Conservation (phyloP, 2,797 vertebrate species). For the Cryptoprocta ferox region DNA sequence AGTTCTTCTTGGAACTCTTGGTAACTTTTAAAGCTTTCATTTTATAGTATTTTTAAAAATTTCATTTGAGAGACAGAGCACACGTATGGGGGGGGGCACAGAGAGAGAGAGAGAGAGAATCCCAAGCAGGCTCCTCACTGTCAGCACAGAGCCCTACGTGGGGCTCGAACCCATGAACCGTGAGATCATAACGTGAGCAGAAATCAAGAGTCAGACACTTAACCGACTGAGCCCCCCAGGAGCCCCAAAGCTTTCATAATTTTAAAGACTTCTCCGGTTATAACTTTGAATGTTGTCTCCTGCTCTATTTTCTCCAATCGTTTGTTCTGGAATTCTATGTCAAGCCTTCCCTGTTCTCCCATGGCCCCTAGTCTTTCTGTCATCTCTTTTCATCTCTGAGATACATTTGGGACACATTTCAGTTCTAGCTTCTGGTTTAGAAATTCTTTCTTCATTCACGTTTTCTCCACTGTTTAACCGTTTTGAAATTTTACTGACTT, state of each 20-base stretch:
- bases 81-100: too few relatives aligned
- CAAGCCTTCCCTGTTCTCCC: neutral
- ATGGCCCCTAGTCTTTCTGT: neutral
- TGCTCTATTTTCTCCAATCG: neutral
- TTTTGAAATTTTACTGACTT: neutral
- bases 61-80: too few relatives aligned
- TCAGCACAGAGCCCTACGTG: too few relatives aligned
- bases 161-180: too few relatives aligned
- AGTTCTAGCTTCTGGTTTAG: neutral
- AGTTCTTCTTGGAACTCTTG: neutral
- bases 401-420: neutral
- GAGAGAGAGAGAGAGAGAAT: too few relatives aligned
- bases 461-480: neutral
- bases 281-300: neutral
- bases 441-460: neutral
- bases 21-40: neutral
- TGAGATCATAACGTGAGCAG: too few relatives aligned
- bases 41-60: neutral
- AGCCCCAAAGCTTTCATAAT: neutral
- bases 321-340: neutral
- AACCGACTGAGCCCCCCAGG: too few relatives aligned
- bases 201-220: too few relatives aligned
- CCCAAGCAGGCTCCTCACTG: too few relatives aligned
- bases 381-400: neutral
- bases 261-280: neutral